Conservation (phyloP, 2,113 vertebrate species). For the Crotophaga sulcirostris region DNA sequence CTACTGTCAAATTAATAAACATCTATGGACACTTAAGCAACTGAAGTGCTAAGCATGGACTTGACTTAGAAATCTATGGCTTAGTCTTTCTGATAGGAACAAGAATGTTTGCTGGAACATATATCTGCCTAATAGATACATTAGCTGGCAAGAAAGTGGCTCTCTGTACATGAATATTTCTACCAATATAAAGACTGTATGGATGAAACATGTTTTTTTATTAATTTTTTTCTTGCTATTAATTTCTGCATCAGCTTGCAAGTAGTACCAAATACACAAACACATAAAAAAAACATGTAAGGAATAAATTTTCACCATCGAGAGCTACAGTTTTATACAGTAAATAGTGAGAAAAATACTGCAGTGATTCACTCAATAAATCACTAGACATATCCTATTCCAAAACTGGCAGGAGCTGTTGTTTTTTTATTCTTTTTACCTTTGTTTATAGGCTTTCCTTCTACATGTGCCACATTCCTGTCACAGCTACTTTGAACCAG, state of each 20-base stretch:
- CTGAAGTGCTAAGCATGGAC: not conserved
- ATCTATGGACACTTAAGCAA: not conserved
- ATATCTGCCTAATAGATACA: not conserved
- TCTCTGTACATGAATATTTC: not conserved
- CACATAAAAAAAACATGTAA: not conserved
- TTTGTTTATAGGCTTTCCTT: slow-evolving; percentile 8
- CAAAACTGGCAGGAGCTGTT: not conserved
- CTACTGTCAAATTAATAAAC: not conserved
- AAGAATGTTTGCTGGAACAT: not conserved
- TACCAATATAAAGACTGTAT: not conserved
- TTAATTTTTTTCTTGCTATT: not conserved
- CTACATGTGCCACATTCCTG: not conserved
- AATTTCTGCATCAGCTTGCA: not conserved
- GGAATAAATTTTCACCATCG: not conserved
- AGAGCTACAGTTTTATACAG: not conserved
- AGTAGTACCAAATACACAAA: not conserved
- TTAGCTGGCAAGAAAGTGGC: not conserved
- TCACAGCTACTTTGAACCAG: not conserved
- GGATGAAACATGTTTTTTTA: not conserved
- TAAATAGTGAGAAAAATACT: not conserved
- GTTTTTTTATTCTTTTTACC: not conserved
- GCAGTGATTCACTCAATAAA: not conserved
- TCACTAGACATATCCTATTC: not conserved
- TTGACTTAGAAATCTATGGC: not conserved
- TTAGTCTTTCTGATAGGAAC: not conserved